Evolutionary conservation across 1,140 invertebrate species (phyloP).

Genomic region (Drosophila fuyamai): DNA sequence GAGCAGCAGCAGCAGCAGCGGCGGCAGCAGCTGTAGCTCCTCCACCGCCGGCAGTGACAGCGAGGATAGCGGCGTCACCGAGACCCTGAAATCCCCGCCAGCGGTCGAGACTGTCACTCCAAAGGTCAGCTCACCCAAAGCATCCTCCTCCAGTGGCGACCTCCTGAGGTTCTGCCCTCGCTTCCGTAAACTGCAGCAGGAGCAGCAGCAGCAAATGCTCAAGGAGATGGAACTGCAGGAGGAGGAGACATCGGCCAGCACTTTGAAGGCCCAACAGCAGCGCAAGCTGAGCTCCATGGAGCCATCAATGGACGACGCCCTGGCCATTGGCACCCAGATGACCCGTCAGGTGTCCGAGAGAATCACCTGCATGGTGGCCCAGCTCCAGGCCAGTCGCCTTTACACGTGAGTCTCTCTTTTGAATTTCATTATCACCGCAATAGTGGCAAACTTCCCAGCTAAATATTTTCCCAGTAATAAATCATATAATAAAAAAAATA

Average conservation of each 20-base stretch:
- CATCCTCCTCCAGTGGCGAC: slow-evolving; percentile 10
- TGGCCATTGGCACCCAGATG: slow-evolving; percentile 77
- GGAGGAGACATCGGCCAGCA: slow-evolving; percentile 10
- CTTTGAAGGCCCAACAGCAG: slow-evolving; percentile 63
- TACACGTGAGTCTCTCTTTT: slow-evolving; percentile 66
- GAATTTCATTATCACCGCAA: background rate
- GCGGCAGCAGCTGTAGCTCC: slow-evolving; percentile 15
- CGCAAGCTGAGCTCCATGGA: slow-evolving; percentile 74
- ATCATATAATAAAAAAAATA: no score
- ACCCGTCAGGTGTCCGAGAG: slow-evolving; percentile 70
- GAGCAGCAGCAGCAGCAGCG: slow-evolving; percentile 29
- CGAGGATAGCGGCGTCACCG: slow-evolving; percentile 36
- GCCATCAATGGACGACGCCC: slow-evolving; percentile 75
- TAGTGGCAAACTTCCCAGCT: background rate
- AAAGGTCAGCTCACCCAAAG: slow-evolving; percentile 12
- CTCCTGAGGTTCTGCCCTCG: slow-evolving; percentile 62
- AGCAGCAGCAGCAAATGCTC: slow-evolving; percentile 31
- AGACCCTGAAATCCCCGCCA: slow-evolving; percentile 5
- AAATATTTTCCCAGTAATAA: background rate
- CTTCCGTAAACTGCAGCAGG: slow-evolving; percentile 59
- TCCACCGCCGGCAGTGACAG: slow-evolving; percentile 22
- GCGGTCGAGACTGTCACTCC: background rate
- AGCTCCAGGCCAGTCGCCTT: slow-evolving; percentile 69
- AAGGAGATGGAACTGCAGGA: slow-evolving; percentile 23
- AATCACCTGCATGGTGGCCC: slow-evolving; percentile 57